These are phyloP conservation scores for Pseudomugil gertrudae DNA, from an alignment of 2,797 vertebrate genomes.

Conservation along the genomic window DNA sequence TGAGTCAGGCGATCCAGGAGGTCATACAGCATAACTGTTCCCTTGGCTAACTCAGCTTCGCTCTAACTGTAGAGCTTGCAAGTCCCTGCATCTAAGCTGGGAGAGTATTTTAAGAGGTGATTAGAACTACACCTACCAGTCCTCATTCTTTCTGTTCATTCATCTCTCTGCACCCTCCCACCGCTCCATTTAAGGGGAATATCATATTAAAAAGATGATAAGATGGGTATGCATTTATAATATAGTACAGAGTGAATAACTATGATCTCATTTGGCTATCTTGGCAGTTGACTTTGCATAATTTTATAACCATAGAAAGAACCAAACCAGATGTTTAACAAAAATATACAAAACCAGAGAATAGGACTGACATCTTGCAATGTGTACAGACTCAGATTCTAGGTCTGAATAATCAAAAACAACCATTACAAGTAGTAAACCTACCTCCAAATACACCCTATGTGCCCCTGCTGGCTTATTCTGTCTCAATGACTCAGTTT, in stretches of 20 bases:
- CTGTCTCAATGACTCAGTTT: slow-evolving; percentile 57
- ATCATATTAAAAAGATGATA: background rate
- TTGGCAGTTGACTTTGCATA: background rate
- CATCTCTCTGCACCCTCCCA: slow-evolving; percentile 33
- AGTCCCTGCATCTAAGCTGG: slow-evolving; percentile 55
- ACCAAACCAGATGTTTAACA: background rate
- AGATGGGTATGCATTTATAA: background rate
- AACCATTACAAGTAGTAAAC: background rate
- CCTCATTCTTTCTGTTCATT: slow-evolving; percentile 49
- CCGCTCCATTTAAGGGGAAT: slow-evolving; percentile 14
- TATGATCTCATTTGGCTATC: background rate
- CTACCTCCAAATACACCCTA: slow-evolving; percentile 5
- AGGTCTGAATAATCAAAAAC: background rate
- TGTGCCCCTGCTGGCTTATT: slow-evolving; percentile 25
- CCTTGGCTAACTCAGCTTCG: slow-evolving; percentile 31
- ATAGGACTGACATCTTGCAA: background rate
- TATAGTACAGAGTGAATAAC: background rate
- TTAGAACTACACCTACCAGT: slow-evolving; percentile 66
- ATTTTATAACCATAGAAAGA: background rate
- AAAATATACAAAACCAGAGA: background rate
- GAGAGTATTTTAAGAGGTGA: slow-evolving; percentile 76
- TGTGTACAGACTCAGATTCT: background rate
- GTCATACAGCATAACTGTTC: slow-evolving; percentile 48
- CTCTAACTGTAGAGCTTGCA: slow-evolving; percentile 57
- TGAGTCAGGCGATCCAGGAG: slow-evolving; percentile 21